A percentile compares a stretch with the other conserved stretches of the same genome.
Evolutionary conservation across 2,888 invertebrate genomes (phyloP).

Genomic region (Ectemnius cavifrons): DNA sequence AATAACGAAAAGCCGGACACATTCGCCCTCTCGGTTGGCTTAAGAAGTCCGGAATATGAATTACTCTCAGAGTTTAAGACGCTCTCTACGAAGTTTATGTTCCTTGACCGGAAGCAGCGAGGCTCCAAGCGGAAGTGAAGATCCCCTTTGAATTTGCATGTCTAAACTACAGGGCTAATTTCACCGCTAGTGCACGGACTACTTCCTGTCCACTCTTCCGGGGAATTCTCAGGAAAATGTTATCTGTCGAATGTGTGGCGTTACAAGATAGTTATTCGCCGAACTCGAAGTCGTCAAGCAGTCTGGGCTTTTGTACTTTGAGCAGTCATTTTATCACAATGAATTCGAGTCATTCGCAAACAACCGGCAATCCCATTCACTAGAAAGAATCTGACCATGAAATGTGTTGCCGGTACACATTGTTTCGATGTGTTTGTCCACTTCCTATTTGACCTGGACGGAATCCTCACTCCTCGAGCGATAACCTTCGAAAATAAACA

Average conservation of each 20-base stretch:
- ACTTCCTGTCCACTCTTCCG: neutral
- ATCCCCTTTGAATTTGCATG: slow-evolving; percentile 32
- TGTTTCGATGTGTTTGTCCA: too few species aligned
- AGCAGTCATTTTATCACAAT: neutral
- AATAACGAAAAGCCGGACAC: too few species aligned
- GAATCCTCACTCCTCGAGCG: too few species aligned
- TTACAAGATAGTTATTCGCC: neutral
- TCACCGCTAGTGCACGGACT: neutral
- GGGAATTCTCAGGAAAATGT: neutral
- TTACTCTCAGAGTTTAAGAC: slow-evolving; percentile 36
- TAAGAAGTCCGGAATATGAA: slow-evolving; percentile 63
- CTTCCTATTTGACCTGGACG: too few species aligned
- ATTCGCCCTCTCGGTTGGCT: slow-evolving; percentile 7
- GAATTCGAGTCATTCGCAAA: neutral
- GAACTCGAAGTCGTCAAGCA: neutral
- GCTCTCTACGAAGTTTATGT: slow-evolving; percentile 46
- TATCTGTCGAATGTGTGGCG: neutral
- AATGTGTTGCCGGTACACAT: too few species aligned
- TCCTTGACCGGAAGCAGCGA: slow-evolving; percentile 47
- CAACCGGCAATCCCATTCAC: neutral
- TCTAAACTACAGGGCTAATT: neutral
- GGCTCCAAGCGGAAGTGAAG: slow-evolving; percentile 20
- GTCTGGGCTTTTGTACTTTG: neutral
- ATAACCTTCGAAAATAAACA: too few species aligned
- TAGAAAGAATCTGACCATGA: too few species aligned